These are phyloP conservation scores for Troides aeacus DNA, from an alignment of 2,888 invertebrate species.

Conservation along the genomic window DNA sequence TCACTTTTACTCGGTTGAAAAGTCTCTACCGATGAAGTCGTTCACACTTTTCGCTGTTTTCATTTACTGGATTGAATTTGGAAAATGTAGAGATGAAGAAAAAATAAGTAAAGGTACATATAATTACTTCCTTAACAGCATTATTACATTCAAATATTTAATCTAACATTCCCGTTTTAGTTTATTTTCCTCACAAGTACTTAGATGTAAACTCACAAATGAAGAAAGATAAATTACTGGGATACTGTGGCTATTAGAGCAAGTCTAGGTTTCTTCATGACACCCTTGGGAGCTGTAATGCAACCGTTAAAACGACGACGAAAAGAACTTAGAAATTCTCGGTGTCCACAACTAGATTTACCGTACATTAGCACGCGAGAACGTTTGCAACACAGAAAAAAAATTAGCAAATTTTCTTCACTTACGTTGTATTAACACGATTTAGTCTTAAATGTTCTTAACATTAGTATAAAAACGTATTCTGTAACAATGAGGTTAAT, in stretches of 20 bases:
- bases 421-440: constrained; percentile 17
- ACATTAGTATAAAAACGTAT: too few species aligned
- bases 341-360: constrained; percentile 65
- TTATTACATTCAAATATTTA: background rate
- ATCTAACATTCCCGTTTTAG: background rate
- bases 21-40: constrained; percentile 36
- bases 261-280: constrained; percentile 53
- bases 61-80: constrained; percentile 39
- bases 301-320: constrained; percentile 61
- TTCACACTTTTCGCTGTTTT: constrained; percentile 42
- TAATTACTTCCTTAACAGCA: background rate
- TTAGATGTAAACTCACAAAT: constrained; percentile 11
- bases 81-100: constrained; percentile 64
- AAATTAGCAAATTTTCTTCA: constrained; percentile 1
- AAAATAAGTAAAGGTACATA: constrained; percentile 69
- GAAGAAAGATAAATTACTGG: constrained; percentile 25
- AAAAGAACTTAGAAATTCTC: constrained; percentile 59
- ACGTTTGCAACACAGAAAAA: background rate
- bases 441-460: background rate
- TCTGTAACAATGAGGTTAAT: too few species aligned
- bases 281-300: constrained; percentile 64
- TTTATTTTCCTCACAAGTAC: background rate
- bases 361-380: constrained; percentile 12
- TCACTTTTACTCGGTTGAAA: constrained; percentile 24
- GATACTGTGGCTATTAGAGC: constrained; percentile 47